These are phyloP conservation scores for Chaenodraco wilsoni DNA, from an alignment of 2,797 vertebrate genomes.

Conservation along the genomic window DNA sequence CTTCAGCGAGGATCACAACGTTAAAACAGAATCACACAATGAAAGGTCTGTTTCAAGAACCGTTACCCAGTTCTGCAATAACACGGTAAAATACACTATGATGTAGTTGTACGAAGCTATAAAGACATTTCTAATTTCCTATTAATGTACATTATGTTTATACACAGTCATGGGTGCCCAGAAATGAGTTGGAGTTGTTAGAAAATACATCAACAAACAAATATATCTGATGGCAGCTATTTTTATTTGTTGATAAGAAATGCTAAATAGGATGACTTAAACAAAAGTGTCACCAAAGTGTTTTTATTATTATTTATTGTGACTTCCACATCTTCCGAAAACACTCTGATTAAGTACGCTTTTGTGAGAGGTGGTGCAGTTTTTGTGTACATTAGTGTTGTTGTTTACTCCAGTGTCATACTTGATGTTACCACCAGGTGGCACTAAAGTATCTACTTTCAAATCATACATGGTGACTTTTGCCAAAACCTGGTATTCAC, in stretches of 20 bases:
- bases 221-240: background rate
- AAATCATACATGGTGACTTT: background rate
- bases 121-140: background rate
- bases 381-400: background rate
- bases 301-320: too few relatives aligned
- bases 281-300: background rate
- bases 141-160: background rate
- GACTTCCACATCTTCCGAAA: too few relatives aligned
- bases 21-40: background rate
- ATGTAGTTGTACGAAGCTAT: background rate
- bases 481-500: background rate
- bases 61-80: background rate
- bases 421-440: background rate
- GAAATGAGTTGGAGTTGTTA: background rate
- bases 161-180: background rate
- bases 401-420: background rate
- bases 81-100: background rate
- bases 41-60: background rate
- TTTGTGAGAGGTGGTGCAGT: background rate
- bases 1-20: constrained; percentile 50
- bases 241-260: background rate
- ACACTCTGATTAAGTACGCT: too few relatives aligned
- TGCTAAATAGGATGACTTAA: background rate
- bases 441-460: background rate
- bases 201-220: background rate